phyloP scores from a whole-genome alignment of 2,888 invertebrate genomes.

The Ochropleura leucogaster region DNA sequence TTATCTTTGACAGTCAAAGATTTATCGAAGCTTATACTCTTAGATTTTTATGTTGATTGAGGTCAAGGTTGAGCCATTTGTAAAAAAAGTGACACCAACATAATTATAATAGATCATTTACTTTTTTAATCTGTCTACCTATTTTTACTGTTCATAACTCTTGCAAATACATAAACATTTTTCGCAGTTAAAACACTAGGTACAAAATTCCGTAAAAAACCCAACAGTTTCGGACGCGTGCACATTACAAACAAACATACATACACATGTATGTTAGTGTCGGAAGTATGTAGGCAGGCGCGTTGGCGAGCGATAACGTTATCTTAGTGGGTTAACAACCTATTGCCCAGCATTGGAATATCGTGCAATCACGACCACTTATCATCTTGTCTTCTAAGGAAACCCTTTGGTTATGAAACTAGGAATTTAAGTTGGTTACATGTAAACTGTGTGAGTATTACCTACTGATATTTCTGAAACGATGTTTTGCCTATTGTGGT shows the following conservation, averaged over 20 bases:
- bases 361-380: constrained; percentile 83
- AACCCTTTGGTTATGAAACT: constrained; percentile 57
- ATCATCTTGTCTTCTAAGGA: constrained; percentile 80
- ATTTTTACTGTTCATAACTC: background rate
- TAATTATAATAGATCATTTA: background rate
- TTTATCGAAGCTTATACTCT: constrained; percentile 21
- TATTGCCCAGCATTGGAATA: constrained; percentile 83
- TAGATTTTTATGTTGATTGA: constrained; percentile 14
- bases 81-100: constrained; percentile 9
- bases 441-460: constrained; percentile 11
- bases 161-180: constrained; percentile 5
- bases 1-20: background rate
- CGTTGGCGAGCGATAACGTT: constrained; percentile 83
- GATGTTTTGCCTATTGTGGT: background rate
- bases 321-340: constrained; percentile 90
- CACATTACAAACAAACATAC: constrained; percentile 36
- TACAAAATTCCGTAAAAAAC: constrained; percentile 5
- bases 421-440: constrained; percentile 25
- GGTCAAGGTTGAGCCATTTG: constrained; percentile 15
- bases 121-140: background rate
- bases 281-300: constrained; percentile 89
- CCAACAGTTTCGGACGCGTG: constrained; percentile 38
- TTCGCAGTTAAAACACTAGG: background rate
- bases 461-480: constrained; percentile 6
- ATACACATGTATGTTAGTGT: constrained; percentile 44